Base-by-base conservation (phyloP, 2,888 invertebrate species). In the Lochmaea crataegi region DNA sequence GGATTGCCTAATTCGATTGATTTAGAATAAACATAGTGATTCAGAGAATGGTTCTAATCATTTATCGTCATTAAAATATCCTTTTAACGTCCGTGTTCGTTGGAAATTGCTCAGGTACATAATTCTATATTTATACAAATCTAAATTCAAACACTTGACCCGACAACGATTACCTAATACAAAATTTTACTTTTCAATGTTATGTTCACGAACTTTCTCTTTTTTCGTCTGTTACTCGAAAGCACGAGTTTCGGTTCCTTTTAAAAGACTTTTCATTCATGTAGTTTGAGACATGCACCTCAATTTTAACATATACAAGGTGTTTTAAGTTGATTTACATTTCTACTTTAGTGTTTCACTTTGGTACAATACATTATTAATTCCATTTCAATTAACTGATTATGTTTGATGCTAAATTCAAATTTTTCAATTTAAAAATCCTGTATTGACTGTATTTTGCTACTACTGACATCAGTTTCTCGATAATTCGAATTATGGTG, bases 151-250 rank as follows among this genome's bases (percentile, higher is more conserved):
- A 56, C 65, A 65, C 53, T 64, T 68, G 48, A 64, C 41, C 65
- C 18, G 64, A 57, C 60, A 68, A 48, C 16, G 68, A 71, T 75
- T 75, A 75, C 73, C 69, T 75, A 75, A 75, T 51, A 58, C 48
- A 63, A 60, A 42, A 60, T 75, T 73, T 71, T 71, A 73, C 75
- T 75, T 71, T 75, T 71, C 42, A 71, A 71, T 61, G 57, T 65
- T 67, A 65, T 67, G 61, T 53, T 58, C 67, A 65, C 61, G 32
- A 68, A 75, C 75, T 75, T 66, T 75, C 75, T 75, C 75, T 71
- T 68, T 73, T 68, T 61, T 58, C 45, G 14, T 67, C 58, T 26
- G 45, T 14, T 66, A 18, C 18, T 66, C 57, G 16, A 42, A 14
- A 67, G 58, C 67, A 57, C 42, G 58, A 67, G 57, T 45, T 67